These are phyloP conservation scores for Hepsetus odoe DNA, from an alignment of 2,113 vertebrate genomes.

Conservation along the genomic window DNA sequence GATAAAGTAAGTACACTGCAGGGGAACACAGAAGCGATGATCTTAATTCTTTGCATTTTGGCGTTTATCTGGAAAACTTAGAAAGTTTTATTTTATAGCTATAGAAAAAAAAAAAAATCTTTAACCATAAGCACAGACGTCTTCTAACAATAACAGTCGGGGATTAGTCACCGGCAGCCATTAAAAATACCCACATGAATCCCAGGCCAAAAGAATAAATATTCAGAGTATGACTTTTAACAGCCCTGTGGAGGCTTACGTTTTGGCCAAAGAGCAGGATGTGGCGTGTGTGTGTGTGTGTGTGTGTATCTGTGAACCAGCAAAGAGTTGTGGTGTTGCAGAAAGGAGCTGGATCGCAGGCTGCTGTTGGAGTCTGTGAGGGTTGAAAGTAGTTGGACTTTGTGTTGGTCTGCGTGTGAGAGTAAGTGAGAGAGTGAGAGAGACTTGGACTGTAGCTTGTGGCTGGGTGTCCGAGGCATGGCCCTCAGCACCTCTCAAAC, in stretches of 20 bases:
- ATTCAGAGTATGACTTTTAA: constrained; percentile 44
- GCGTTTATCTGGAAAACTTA: background rate
- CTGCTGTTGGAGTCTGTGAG: constrained; percentile 4
- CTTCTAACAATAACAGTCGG: constrained; percentile 11
- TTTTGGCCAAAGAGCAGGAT: constrained; percentile 53
- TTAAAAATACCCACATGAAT: constrained; percentile 45
- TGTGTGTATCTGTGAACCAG: constrained; percentile 14
- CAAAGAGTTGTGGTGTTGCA: constrained; percentile 16
- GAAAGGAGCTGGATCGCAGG: constrained; percentile 34
- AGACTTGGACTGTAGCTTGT: constrained; percentile 16
- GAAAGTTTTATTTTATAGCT: background rate
- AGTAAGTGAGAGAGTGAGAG: background rate
- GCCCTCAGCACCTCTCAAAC: constrained; percentile 39
- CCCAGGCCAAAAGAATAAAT: constrained; percentile 40
- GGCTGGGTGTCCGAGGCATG: constrained; percentile 40
- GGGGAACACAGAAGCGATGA: no score
- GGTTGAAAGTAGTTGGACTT: constrained; percentile 13
- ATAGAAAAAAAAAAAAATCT: constrained; percentile 2
- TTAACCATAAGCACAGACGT: background rate
- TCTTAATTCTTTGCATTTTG: background rate
- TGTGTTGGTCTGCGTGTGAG: constrained; percentile 11
- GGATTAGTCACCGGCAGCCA: constrained; percentile 12
- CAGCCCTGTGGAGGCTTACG: constrained; percentile 44
- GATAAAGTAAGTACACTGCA: no score
- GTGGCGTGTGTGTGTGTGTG: constrained; percentile 36